A percentile compares a stretch with the other conserved stretches of the same genome.
phyloP scores from a whole-genome alignment of 2,888 invertebrate species.

The Leucoptera coffeella region DNA sequence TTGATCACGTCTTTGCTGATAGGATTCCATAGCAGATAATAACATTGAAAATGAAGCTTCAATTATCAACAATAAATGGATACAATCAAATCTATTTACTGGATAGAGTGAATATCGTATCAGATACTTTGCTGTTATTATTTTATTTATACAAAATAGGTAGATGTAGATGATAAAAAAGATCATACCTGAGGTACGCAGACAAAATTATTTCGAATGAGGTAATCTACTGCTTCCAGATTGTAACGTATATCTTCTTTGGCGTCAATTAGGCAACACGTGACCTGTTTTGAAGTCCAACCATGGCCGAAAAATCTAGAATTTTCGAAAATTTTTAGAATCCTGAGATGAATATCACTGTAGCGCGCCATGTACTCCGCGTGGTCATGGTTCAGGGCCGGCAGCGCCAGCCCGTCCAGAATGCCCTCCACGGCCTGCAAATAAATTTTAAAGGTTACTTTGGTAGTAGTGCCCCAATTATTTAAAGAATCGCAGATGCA shows the following conservation, averaged over 20 bases:
- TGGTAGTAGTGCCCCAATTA: too few relatives aligned
- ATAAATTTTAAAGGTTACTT: too few relatives aligned
- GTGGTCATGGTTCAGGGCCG: slow-evolving; percentile 47
- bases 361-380: slow-evolving; percentile 76
- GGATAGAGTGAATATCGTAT: too few relatives aligned
- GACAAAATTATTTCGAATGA: slow-evolving; percentile 78
- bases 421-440: slow-evolving; percentile 79
- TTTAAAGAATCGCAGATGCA: too few relatives aligned
- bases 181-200: slow-evolving; percentile 75
- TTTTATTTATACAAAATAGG: too few relatives aligned
- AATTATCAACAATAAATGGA: too few relatives aligned
- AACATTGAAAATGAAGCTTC: too few relatives aligned
- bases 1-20: too few relatives aligned
- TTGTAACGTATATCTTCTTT: slow-evolving; percentile 87
- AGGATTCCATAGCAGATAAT: too few relatives aligned
- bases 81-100: too few relatives aligned
- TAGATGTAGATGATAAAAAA: too few relatives aligned
- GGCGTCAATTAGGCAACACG: slow-evolving; percentile 80
- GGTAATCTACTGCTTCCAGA: slow-evolving; percentile 83
- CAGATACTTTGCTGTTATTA: too few relatives aligned
- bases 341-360: slow-evolving; percentile 82
- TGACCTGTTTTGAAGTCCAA: slow-evolving; percentile 88
- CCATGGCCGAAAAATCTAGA: slow-evolving; percentile 79
- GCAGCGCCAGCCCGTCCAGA: slow-evolving; percentile 69
- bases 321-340: slow-evolving; percentile 87